Conservation (phyloP, 2,797 vertebrate genomes). For the Myiotriccus ornatus region DNA sequence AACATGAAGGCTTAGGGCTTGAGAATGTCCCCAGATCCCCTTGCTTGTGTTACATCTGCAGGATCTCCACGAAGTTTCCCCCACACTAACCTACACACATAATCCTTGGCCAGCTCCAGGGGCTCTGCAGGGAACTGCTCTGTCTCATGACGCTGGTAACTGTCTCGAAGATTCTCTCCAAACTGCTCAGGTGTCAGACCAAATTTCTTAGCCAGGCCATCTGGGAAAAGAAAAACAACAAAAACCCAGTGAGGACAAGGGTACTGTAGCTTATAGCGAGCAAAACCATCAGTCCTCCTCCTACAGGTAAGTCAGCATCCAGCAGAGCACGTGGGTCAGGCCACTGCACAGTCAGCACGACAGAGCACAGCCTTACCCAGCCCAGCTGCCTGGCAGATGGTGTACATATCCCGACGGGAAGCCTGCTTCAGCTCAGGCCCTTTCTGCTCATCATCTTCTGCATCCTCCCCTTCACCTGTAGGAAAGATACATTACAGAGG, state of each 20-base stretch:
- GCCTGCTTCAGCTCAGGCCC: conserved; percentile 97
- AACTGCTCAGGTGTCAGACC: conserved; percentile 98
- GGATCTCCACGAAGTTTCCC: rapidly evolving
- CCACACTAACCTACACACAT: conserved; percentile 86
- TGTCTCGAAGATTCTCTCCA: conserved; percentile 97
- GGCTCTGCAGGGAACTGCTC: conserved; percentile 99
- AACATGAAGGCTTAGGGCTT: neutral
- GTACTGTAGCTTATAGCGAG: neutral
- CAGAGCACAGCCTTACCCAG: conserved; percentile 80
- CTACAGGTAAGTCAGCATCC: neutral
- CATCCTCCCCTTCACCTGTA: conserved; percentile 83
- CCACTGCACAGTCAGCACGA: neutral
- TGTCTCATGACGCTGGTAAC: conserved; percentile 97
- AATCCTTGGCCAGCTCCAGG: conserved; percentile 95
- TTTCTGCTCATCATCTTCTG: conserved; percentile 90
- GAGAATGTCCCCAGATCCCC: neutral
- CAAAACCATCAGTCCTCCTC: neutral
- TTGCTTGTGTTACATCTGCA: neutral
- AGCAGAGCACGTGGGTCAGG: neutral
- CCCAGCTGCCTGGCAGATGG: conserved; percentile 94
- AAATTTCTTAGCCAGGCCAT: conserved; percentile 96
- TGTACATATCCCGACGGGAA: conserved; percentile 97
- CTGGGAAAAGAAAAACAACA: conserved; percentile 57
- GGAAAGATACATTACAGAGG: neutral
- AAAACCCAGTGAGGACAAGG: neutral